Conservation (phyloP, 30 jellyfish, hydroid and myxozoan genomes). For the Aurelia aurita complex sp. Pacific region DNA sequence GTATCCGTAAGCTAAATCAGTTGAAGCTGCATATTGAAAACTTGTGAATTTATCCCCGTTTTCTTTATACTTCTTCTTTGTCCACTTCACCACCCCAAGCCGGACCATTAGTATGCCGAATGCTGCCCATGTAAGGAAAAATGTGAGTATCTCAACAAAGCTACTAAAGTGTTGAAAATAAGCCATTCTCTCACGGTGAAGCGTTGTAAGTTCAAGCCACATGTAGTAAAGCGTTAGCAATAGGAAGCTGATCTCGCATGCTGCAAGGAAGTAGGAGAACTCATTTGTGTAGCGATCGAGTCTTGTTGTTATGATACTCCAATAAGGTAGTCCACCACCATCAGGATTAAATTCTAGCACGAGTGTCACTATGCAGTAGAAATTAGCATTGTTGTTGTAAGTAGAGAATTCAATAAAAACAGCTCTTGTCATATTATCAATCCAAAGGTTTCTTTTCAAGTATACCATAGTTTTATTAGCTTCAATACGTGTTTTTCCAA, state of each 20-base stretch:
- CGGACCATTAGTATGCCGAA: slow-evolving; percentile 62
- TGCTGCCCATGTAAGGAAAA: slow-evolving; percentile 60
- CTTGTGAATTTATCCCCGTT: slow-evolving; percentile 47
- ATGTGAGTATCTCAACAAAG: slow-evolving; percentile 54
- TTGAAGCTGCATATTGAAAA: slow-evolving; percentile 79
- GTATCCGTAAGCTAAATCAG: slow-evolving; percentile 65
- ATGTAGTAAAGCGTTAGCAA: slow-evolving; percentile 57
- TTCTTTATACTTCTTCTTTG: slow-evolving; percentile 34
- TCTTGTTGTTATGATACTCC: slow-evolving; percentile 50
- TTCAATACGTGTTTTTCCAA: slow-evolving; percentile 48
- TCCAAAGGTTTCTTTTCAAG: slow-evolving; percentile 57
- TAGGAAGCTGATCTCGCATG: slow-evolving; percentile 74
- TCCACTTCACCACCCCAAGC: slow-evolving; percentile 60
- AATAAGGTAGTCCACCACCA: slow-evolving; percentile 63
- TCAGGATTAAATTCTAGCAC: slow-evolving; percentile 56
- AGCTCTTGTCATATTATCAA: slow-evolving; percentile 72
- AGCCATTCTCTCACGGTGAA: slow-evolving; percentile 20
- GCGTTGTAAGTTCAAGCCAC: slow-evolving; percentile 50
- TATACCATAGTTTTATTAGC: slow-evolving; percentile 33
- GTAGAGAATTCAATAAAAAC: slow-evolving; percentile 72
- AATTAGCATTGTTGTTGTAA: slow-evolving; percentile 77
- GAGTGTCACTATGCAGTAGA: slow-evolving; percentile 64
- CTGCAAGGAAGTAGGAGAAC: slow-evolving; percentile 69
- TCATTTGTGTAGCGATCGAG: slow-evolving; percentile 75
- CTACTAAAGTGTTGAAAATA: slow-evolving; percentile 51